Percentiles rank a stretch among this genome's conserved stretches.
Conservation (phyloP, 2,113 vertebrate genomes). For the Xyliphius kryptos region DNA sequence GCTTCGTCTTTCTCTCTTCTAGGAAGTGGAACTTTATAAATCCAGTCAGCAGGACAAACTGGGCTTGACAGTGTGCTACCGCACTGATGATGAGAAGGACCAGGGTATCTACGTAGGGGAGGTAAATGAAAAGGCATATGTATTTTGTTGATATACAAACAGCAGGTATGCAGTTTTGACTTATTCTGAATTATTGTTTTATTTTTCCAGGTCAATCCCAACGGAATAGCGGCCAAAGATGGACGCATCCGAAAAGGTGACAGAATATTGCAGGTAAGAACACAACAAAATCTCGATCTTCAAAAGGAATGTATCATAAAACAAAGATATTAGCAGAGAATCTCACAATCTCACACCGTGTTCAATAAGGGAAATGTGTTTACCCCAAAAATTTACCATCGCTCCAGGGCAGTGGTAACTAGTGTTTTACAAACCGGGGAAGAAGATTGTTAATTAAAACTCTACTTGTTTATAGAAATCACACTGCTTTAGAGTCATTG, state of each 20-base stretch:
- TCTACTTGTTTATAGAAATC: no score
- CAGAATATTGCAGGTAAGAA: constrained; percentile 73
- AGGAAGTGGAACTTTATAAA: constrained; percentile 87
- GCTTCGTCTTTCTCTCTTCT: constrained; percentile 22
- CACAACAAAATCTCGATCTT: no score
- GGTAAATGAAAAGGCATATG: constrained; percentile 53
- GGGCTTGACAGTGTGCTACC: constrained; percentile 84
- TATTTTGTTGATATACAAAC: background rate
- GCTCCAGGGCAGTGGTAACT: no score
- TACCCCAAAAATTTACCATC: no score
- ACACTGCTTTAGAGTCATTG: no score
- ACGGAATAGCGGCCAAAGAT: constrained; percentile 84
- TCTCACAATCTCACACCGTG: no score
- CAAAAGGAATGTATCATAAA: no score
- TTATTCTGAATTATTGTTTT: background rate
- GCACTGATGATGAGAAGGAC: constrained; percentile 85
- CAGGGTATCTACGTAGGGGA: constrained; percentile 87
- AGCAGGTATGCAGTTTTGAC: background rate
- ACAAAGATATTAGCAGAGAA: no score
- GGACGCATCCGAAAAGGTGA: constrained; percentile 84
- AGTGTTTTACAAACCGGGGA: no score
- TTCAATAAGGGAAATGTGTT: no score
- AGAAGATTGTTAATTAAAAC: no score
- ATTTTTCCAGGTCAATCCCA: constrained; percentile 79
- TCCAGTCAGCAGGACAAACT: constrained; percentile 82